Evolutionary conservation across 1,140 invertebrate species (phyloP).

Genomic region (Zaprionus gabonicus): DNA sequence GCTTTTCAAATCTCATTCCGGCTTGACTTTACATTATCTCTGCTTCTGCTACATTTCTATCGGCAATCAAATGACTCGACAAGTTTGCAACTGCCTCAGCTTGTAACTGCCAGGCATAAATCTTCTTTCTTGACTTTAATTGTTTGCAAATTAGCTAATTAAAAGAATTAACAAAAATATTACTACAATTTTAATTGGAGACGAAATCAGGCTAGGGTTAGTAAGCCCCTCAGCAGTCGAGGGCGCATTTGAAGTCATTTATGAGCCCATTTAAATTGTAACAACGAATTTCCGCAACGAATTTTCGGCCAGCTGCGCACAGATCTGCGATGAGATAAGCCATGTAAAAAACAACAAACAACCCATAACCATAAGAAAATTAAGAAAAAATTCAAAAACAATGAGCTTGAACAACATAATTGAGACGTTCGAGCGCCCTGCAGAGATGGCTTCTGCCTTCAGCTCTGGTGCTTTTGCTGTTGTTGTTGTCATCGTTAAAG

Average conservation of each 20-base stretch:
- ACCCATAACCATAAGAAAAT: constrained; percentile 72
- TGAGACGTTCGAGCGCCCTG: constrained; percentile 65
- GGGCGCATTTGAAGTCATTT: constrained; percentile 32
- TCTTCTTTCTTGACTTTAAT: constrained; percentile 51
- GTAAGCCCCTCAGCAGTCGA: constrained; percentile 25
- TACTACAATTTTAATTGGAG: constrained; percentile 60
- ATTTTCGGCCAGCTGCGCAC: constrained; percentile 34
- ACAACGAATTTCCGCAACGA: constrained; percentile 68
- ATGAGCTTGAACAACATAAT: constrained; percentile 76
- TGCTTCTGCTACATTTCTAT: constrained; percentile 40
- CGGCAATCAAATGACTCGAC: constrained; percentile 71
- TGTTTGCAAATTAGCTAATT: constrained; percentile 82
- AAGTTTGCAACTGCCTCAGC: constrained; percentile 45
- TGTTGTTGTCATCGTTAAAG: constrained; percentile 70
- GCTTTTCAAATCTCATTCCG: constrained; percentile 35
- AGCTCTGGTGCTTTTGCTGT: constrained; percentile 9
- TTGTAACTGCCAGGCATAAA: constrained; percentile 27
- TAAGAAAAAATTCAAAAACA: constrained; percentile 76
- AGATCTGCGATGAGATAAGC: constrained; percentile 54
- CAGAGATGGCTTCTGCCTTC: constrained; percentile 10
- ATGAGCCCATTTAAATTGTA: constrained; percentile 57
- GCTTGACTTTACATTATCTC: constrained; percentile 49
- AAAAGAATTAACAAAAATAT: constrained; percentile 54
- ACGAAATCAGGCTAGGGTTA: constrained; percentile 43
- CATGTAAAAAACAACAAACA: constrained; percentile 29